Base-by-base conservation (phyloP, 2,888 invertebrate species). In the Drosophila pseudotalamancana region DNA sequence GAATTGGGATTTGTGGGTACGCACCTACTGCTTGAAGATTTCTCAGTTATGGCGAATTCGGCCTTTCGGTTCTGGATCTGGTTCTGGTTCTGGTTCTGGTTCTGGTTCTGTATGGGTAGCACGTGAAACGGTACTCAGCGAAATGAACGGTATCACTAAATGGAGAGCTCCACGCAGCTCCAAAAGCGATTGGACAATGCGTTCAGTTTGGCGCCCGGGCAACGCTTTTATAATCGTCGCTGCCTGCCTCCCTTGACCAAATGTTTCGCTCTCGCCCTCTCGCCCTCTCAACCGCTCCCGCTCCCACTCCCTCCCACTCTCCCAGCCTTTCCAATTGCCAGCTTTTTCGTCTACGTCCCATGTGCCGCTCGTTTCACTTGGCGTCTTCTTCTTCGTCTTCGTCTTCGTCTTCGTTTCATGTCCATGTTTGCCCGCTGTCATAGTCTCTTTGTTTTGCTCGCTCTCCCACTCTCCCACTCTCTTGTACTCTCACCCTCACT, bases 21-120 rank as follows among this genome's bases (percentile, higher is more conserved):
- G 62, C 60, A 84, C 84, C 72, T 83, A 76, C 39, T 55, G 29
- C 42, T 61, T 54, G 37, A 32, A 32, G 40, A n/a, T 63, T 62
- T 48, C 27, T 39, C 31, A 94, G 94, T 89, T 97, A 92, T 93
- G 96, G 77, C 97, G 55, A n/a, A 11, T 29, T 97, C 69, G 64
- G 72, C 77, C 72, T 60, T 74, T 74, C 63, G 77, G 77, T 72
- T 57, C 62, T 67, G 57, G n/a, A n/a, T n/a, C n/a, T n/a, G n/a
- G n/a, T n/a, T n/a, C n/a, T n/a, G n/a, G n/a, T n/a, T n/a, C n/a
- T n/a, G n/a, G n/a, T n/a, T n/a, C n/a, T n/a, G n/a, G n/a, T n/a
- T n/a, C n/a, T 43, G 48, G 54, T 48, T 49, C 19, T 18, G 57
- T 9, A 14, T 60, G 16, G n/a, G 57, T 61, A 27, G 65, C 62